phyloP scores from a whole-genome alignment of 1,140 invertebrate species.

The Macrotrachela quadricornifera region DNA sequence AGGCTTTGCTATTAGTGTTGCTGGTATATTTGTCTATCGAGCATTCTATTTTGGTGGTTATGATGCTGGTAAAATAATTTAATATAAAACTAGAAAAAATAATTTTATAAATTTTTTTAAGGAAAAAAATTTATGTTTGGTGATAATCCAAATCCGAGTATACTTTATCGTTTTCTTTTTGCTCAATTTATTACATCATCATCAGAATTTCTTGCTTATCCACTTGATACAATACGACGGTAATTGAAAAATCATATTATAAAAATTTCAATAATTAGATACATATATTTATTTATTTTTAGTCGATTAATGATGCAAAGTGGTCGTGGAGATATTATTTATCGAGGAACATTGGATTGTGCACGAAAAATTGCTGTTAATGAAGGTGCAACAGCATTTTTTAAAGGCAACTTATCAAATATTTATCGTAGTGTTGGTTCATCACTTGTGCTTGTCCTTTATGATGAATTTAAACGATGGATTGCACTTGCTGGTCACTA shows the following conservation, averaged over 20 bases:
- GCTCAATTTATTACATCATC: conserved; percentile 49
- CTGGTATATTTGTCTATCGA: conserved; percentile 30
- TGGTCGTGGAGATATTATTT: neutral
- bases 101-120: no score
- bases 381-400: neutral
- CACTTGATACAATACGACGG: conserved; percentile 63
- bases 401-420: neutral
- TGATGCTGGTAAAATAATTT: conserved; percentile 18
- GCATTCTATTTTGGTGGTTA: conserved; percentile 30
- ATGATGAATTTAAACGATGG: neutral
- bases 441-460: neutral
- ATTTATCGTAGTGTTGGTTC: neutral
- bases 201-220: conserved; percentile 62
- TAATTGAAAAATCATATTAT: conserved; percentile 30
- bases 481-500: no score
- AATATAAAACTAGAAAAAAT: no score
- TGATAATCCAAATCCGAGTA: neutral
- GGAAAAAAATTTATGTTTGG: conserved; percentile 15
- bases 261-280: no score
- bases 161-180: conserved; percentile 12
- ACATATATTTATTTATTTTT: no score
- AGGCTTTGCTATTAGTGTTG: conserved; percentile 29
- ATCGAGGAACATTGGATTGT: neutral
- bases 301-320: neutral
- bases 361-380: neutral